A percentile compares a stretch with the other conserved stretches of the same genome.
Conservation (phyloP, 2,113 vertebrate genomes). For the Sprattus sprattus region DNA sequence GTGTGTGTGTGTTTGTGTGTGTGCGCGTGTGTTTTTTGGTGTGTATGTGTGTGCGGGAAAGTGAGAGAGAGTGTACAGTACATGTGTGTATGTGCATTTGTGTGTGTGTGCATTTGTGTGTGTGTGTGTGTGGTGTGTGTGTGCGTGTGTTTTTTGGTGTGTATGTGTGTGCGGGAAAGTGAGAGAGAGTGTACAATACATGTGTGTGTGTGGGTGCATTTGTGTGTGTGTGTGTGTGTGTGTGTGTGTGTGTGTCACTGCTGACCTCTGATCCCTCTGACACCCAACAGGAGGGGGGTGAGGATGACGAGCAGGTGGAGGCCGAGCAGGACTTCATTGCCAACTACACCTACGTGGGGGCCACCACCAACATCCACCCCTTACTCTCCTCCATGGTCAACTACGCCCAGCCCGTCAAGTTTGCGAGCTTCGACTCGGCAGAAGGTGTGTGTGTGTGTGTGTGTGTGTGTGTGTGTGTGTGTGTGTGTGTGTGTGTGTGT, state of each 20-base stretch:
- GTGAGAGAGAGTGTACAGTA: no score
- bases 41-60: background rate
- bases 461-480: background rate
- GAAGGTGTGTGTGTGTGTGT: conserved; percentile 78
- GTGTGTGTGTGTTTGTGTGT: background rate
- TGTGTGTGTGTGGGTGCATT: background rate
- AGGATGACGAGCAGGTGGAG: conserved; percentile 86
- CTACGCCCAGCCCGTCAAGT: conserved; percentile 98
- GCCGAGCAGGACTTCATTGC: conserved; percentile 91
- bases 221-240: background rate
- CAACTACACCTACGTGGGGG: conserved; percentile 95
- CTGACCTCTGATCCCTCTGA: background rate
- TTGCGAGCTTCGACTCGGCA: conserved; percentile 93
- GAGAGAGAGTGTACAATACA: no score
- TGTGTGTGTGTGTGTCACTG: conserved; percentile 17
- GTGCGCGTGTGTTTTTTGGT: background rate
- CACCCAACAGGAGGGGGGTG: conserved; percentile 71
- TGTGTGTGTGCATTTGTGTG: background rate
- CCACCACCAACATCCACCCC: conserved; percentile 97
- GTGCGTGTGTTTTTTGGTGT: background rate
- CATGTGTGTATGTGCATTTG: background rate
- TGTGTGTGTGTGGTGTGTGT: background rate
- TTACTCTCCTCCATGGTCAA: conserved; percentile 98
- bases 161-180: background rate
- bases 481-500: background rate